Percentiles rank a stretch among this genome's conserved stretches.
Evolutionary conservation across 2,888 invertebrate species (phyloP).

Genomic region (Melanophora roralis): DNA sequence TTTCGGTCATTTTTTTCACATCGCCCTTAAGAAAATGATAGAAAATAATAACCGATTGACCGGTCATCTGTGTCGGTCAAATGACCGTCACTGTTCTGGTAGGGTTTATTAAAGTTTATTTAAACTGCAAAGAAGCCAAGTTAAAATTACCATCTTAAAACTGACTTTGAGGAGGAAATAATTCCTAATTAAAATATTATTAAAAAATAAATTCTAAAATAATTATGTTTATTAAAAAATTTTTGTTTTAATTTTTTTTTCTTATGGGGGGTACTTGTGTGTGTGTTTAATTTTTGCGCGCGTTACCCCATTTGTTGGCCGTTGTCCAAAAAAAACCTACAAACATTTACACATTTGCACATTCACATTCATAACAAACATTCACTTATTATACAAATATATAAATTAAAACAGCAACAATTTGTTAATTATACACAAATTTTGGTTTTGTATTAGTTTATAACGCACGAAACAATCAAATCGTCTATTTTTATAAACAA

Average conservation of each 20-base stretch:
- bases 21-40: too few relatives aligned
- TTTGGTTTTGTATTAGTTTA: constrained; percentile 31
- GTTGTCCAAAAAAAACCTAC: constrained; percentile 63
- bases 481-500: constrained; percentile 52
- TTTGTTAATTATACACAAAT: constrained; percentile 17
- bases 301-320: constrained; percentile 65
- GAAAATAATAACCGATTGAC: too few relatives aligned
- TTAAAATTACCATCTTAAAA: too few relatives aligned
- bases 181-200: too few relatives aligned
- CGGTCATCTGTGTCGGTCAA: too few relatives aligned
- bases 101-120: too few relatives aligned
- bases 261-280: neutral
- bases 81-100: too few relatives aligned
- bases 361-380: too few relatives aligned
- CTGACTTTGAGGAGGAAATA: too few relatives aligned
- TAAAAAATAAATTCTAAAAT: neutral
- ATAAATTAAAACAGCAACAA: constrained; percentile 17
- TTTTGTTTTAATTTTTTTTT: constrained; percentile 40
- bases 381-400: too few relatives aligned
- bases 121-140: too few relatives aligned
- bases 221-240: constrained; percentile 22
- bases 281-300: constrained; percentile 45
- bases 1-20: too few relatives aligned
- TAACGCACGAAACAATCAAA: constrained; percentile 42
- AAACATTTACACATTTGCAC: constrained; percentile 27